Evolutionary conservation across 2,797 vertebrate genomes (phyloP).

Genomic region (Pantherophis vulpinus): DNA sequence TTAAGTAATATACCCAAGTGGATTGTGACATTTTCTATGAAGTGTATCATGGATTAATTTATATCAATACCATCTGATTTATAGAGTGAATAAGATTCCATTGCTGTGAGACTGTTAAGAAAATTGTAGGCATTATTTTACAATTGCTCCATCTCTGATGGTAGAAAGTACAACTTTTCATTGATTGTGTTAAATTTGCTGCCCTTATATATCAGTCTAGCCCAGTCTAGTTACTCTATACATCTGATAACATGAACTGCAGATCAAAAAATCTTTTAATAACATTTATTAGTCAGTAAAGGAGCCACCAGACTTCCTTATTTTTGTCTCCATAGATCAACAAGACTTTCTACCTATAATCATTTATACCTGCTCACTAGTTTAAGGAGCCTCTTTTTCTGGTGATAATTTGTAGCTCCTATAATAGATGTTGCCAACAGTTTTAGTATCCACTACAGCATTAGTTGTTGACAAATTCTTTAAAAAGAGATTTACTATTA

Average conservation of each 20-base stretch:
- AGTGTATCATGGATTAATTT: neutral
- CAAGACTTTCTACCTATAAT: neutral
- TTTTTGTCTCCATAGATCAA: neutral
- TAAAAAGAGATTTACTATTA: conserved; percentile 39
- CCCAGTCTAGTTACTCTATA: neutral
- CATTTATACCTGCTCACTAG: neutral
- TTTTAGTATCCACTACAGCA: conserved; percentile 40
- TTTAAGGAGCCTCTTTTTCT: conserved; percentile 6
- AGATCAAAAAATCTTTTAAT: neutral
- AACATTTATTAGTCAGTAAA: neutral
- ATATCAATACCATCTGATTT: neutral
- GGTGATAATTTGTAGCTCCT: conserved; percentile 32
- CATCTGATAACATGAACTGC: neutral
- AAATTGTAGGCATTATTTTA: neutral
- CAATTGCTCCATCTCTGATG: neutral
- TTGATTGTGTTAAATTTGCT: neutral
- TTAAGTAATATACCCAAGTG: neutral
- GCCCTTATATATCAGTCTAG: neutral
- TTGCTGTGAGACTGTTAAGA: neutral
- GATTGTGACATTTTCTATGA: neutral
- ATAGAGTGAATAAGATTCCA: neutral
- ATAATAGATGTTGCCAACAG: conserved; percentile 56
- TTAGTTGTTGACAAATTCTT: conserved; percentile 50
- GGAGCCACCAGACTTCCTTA: neutral
- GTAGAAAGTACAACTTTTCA: neutral